Evolutionary conservation across 2,888 invertebrate species (phyloP), one percentile per base, ranked within the genome.

Genomic region (Tetragnatha montana): DNA sequence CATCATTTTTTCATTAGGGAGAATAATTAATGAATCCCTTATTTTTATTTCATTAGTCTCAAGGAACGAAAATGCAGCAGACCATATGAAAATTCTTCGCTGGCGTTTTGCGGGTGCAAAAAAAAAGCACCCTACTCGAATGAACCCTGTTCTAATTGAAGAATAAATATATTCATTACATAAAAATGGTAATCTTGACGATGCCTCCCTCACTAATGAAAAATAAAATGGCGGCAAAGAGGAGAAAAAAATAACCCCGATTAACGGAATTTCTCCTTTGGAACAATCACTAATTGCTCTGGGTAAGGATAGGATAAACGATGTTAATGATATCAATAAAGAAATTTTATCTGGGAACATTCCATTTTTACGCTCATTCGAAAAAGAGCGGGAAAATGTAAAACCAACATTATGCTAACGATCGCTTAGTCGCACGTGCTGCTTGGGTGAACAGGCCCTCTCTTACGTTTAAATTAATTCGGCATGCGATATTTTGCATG

Each of bases 301-400:
- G 50, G 73, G 49, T 47, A 35, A 78, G 50, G 22, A 51, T 78
- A 7, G 78, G 70, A 50, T 69, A 85, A 70, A 79, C 78, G 85
- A 85, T 71, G 79, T 51, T 85, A 85, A 85, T 85, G 85, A 71
- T 85, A 85, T 85, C 85, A 85, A 85, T 85, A 85, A 85, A 85
- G 85, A 85, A 85, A 85, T 79, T 85, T 85, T 78, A 85, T 84
- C 76, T 84, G 21, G 68, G 21, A 75, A 68, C 75, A 76, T 84
- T 84, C 75, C 75, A 84, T 84, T 84, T 84, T 84, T 84, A 74
- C 70, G 75, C 84, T 85, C 51, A 78, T 71, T 51, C 70, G 51
- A 85, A 73, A 79, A 79, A 85, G 85, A 79, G 78, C 50, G 51
- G 70, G 70, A 71, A 85, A 71, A 78, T 78, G 79, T 79, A 78